Base-by-base conservation (phyloP, 2,113 vertebrate genomes). In the Hippoglossus stenolepis region DNA sequence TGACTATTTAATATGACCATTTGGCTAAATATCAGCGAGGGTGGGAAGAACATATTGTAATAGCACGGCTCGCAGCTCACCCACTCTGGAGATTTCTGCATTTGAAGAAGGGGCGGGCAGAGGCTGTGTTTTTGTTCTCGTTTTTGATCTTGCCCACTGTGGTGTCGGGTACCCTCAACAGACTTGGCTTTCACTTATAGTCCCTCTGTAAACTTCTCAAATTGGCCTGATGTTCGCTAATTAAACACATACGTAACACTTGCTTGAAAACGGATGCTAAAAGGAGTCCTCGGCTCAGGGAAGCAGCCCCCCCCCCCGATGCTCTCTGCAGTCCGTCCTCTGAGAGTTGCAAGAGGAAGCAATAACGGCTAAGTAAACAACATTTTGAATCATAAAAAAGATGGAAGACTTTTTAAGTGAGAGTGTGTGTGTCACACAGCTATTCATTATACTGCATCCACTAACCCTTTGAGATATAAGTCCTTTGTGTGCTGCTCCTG, bases 151-250 rank as follows among this genome's bases (percentile, higher is more conserved):
- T 65, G 31, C 79, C 77, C 56, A 11, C 69, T 77, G 70, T 73
- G 83, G 54, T 8, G 75, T 68, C 63, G 69, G 65, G 54, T 4
- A 28, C 28, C 28, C 28, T 28, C 28, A 28, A 28, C 28, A 62
- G 87, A 85, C 53, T 79, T 83, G 82, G 80, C 77, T 89, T 78
- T 77, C 63, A 68, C 83, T 79, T 67, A 79, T 21, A 75, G 74
- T 73, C 72, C 63, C 63, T 82, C 72, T 70, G 73, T 75, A 83
- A 89, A 87, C 70, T 80, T 80, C 66, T 80, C 68, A 74, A 78
- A 69, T 89, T 85, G 85, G 77, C 75, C 65, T 66, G 70, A 71
- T 80, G 53, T 87, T 83, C 70, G 31, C 72, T 86, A 83, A 91
- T 91, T 87, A 86, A 84, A 74, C 58, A 84, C 59, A 80, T 64